phyloP scores from a whole-genome alignment of 37 sponge, comb jelly and placozoan genomes.

The Oscarella lobularis region DNA sequence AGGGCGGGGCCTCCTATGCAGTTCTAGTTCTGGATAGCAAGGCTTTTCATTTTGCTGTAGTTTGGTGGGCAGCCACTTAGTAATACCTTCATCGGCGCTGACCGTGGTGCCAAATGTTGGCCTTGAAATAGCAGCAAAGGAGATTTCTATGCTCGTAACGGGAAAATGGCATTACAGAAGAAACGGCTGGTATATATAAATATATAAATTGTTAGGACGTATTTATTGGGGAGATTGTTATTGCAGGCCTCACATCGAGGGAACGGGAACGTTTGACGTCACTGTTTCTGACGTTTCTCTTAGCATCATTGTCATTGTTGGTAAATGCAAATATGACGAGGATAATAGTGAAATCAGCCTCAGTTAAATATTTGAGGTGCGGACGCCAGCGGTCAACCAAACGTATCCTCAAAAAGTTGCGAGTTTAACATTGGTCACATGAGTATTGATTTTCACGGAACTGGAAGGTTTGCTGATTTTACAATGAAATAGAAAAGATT shows the following conservation, averaged over 20 bases:
- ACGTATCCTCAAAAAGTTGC: conserved; percentile 46
- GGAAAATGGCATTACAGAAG: conserved; percentile 78
- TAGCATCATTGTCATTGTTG: conserved; percentile 14
- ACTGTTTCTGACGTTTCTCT: conserved; percentile 33
- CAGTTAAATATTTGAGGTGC: too few species aligned
- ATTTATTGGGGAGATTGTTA: background rate
- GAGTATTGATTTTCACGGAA: conserved; percentile 61
- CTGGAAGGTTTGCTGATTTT: conserved; percentile 79
- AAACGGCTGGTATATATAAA: conserved; percentile 27
- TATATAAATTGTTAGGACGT: conserved; percentile 43
- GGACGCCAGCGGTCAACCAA: conserved; percentile 41
- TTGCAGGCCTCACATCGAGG: conserved; percentile 48
- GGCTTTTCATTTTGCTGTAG: conserved; percentile 17
- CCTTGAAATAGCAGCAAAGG: conserved; percentile 33
- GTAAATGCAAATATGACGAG: background rate
- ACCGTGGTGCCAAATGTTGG: conserved; percentile 28
- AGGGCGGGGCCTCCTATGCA: too few species aligned
- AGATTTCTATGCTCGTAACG: conserved; percentile 22
- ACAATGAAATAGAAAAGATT: too few species aligned
- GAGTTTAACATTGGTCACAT: conserved; percentile 57
- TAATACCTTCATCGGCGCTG: conserved; percentile 50
- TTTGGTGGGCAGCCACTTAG: conserved; percentile 30
- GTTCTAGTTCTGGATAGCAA: background rate
- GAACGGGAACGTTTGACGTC: conserved; percentile 47
- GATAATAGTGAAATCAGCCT: background rate